Evolutionary conservation across 2,113 vertebrate genomes (phyloP), one percentile per base, ranked within the genome.

Genomic region (Phainopepla nitens): DNA sequence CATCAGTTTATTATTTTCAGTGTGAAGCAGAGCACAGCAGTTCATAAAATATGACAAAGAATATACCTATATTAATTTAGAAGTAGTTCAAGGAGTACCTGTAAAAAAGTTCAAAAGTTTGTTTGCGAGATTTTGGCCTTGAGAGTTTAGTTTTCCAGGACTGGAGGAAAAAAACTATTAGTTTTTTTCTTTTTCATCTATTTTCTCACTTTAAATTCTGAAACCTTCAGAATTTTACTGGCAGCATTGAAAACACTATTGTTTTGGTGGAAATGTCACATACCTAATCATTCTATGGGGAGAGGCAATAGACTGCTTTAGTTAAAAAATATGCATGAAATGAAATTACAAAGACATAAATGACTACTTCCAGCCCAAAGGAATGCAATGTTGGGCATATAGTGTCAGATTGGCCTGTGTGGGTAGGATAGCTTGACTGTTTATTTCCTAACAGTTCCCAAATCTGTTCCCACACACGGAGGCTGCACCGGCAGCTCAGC

Each of bases 251-350:
- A 96, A 91, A 94, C 61, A 23, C 69, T 64, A 49, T 92, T 96
- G 66, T 93, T 91, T 93, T 65, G 42, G 53, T 91, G 66, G 66
- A 95, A 96, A 91, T 82, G 78, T 94, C 91, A 89, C 91, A 72
- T 87, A 85, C 29, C 70, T 91, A 89, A 41, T 87, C 2, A 0
- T 87, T 87, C 70, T 76, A 41, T 27, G 61, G 41, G 44, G 51
- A 86, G 77, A 90, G 83, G 80, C 28, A 94, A 85, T 25, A 84
- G 72, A 64, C 33, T 66, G 29, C 21, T 89, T 85, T 39, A 69
- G 44, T 29, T 72, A 24, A 57, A 83, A 91, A 79, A 62, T 79
- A 81, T 17, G 16, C 8, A 4, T 76, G 65, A 77, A 85, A 54
- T 82, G 85, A 82, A 82, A 87, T 89, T 53, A 76, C 0, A 27